Evolutionary conservation across 1,140 invertebrate species (phyloP), one percentile per base, ranked within the genome.

Genomic region (Cryptotermes secundus): DNA sequence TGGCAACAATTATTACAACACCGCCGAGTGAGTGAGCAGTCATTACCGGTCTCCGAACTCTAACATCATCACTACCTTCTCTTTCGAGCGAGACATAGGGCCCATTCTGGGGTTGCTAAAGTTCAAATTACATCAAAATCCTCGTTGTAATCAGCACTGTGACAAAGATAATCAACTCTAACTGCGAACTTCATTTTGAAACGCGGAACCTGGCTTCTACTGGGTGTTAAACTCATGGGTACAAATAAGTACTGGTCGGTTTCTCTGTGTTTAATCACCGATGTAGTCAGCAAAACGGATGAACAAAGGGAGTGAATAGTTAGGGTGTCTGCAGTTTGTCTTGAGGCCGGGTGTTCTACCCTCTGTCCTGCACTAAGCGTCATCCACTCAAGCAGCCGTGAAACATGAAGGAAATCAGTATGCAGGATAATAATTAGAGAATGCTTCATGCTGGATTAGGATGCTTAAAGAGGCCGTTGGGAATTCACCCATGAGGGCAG

Each of bases 91-190:
- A 31, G 9, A n/a, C 14, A 72, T 31, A 72, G 22, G n/a, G n/a
- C n/a, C n/a, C n/a, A n/a, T 14, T 26, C n/a, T 72, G 26, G 6
- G 4, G n/a, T 31, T 72, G 59, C 14, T 7, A 31, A 72, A 72
- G 59, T 72, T 72, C 59, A 72, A 72, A 72, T 72, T 72, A 31
- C 59, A 72, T 72, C 59, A 1, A 72, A 72, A 72, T 72, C 59
- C 59, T 72, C 26, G 26, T n/a, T 7, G 59, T 26, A 72, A 72
- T 72, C 59, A 72, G 59, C 59, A 72, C 9, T 31, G 59, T 72
- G 59, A 72, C 59, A 14, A 72, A 31, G 59, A 72, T 72, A 72
- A 72, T 72, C 59, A 72, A 72, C 26, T 72, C 59, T 72, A 72
- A 72, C 31, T 26, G 59, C 59, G n/a, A 16, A 31, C 59, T n/a